Percentiles rank a stretch among this genome's conserved stretches.
Conservation (phyloP, 2,888 invertebrate species). For the Vandiemenella viatica region DNA sequence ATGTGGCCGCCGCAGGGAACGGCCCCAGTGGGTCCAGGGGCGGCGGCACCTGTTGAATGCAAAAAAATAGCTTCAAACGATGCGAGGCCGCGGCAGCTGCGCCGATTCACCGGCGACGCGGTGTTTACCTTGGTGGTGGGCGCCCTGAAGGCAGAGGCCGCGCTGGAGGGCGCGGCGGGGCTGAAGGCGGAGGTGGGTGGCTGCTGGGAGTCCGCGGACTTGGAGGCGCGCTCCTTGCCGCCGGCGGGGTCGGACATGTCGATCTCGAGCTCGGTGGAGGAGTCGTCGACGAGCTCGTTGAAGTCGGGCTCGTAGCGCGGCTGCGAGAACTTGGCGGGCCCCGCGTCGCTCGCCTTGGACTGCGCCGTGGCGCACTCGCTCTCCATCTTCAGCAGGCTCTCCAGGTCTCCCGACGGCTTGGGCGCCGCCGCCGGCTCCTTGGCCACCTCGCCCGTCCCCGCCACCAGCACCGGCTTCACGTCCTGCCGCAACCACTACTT, state of each 20-base stretch:
- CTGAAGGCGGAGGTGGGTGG: not conserved
- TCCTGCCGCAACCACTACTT: conserved; percentile 55
- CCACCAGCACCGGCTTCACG: conserved; percentile 35
- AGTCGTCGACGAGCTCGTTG: conserved; percentile 58
- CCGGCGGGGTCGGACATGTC: conserved; percentile 57
- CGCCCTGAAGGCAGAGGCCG: not conserved
- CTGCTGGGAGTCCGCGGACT: not conserved
- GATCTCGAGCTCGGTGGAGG: conserved; percentile 62
- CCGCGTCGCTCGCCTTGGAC: conserved; percentile 18
- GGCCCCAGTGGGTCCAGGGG: conserved; percentile 35
- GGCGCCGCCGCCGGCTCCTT: not conserved
- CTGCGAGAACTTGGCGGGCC: not conserved
- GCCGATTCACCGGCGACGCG: not conserved
- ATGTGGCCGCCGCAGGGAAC: conserved; percentile 54
- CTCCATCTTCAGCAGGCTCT: conserved; percentile 33
- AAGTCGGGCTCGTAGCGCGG: conserved; percentile 55
- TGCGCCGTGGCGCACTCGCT: conserved; percentile 33
- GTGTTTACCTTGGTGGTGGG: not conserved
- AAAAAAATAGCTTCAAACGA: too few relatives aligned
- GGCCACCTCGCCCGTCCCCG: not conserved
- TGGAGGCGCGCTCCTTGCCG: conserved; percentile 37
- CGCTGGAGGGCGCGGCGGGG: not conserved
- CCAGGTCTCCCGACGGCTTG: conserved; percentile 22
- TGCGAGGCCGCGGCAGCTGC: conserved; percentile 4
- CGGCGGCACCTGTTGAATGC: conserved; percentile 22